A percentile compares a stretch with the other conserved stretches of the same genome.
phyloP scores from a whole-genome alignment of 2,797 vertebrate species.

The Tokudaia tokunoshimensis region DNA sequence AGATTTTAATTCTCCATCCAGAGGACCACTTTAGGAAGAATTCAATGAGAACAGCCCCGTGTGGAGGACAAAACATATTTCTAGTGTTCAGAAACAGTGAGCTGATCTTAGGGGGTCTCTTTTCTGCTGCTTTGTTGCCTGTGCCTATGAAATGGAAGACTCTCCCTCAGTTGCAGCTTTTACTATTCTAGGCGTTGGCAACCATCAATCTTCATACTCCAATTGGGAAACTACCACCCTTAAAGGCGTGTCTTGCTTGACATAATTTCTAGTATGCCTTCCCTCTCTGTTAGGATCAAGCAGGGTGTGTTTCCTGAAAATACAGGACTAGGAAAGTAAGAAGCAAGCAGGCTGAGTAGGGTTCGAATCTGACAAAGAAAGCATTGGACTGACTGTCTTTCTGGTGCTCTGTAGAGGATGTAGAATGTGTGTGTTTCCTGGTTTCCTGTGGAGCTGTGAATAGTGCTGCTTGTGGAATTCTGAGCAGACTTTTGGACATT shows the following conservation, averaged over 20 bases:
- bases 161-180: neutral
- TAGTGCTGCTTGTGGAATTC: neutral
- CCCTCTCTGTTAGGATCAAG: neutral
- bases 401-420: neutral
- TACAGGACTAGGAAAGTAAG: neutral
- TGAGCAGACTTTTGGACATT: neutral
- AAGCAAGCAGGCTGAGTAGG: neutral
- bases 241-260: neutral
- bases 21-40: neutral
- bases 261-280: neutral
- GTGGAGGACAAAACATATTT: neutral
- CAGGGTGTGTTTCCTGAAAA: neutral
- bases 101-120: neutral
- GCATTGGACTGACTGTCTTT: neutral
- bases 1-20: conserved; percentile 29
- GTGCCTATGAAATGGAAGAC: neutral
- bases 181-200: neutral
- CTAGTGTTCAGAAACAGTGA: neutral
- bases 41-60: neutral
- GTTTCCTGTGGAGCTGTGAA: neutral
- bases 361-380: neutral
- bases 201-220: neutral
- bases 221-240: neutral
- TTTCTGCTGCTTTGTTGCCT: conserved; percentile 26
- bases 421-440: neutral